Percentiles rank a stretch among this genome's conserved stretches.
These are phyloP conservation scores for Sicus ferrugineus DNA, from an alignment of 2,888 invertebrate genomes.

Conservation along the genomic window DNA sequence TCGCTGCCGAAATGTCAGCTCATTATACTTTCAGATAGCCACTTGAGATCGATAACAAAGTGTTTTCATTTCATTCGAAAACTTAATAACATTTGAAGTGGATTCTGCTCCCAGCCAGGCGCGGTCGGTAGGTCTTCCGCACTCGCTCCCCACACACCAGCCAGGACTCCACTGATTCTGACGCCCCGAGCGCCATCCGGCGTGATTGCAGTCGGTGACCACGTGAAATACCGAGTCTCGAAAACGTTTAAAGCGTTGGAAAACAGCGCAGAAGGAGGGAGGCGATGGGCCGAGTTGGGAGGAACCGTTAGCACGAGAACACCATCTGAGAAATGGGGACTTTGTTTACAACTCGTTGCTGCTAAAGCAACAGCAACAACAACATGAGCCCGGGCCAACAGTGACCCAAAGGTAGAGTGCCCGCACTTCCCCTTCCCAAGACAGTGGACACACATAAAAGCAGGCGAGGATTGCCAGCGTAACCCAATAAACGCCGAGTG, in stretches of 20 bases:
- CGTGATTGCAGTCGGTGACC: slow-evolving; percentile 17
- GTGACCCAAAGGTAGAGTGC: background rate
- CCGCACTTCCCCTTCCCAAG: background rate
- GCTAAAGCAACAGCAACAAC: slow-evolving; percentile 4
- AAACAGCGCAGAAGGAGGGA: background rate
- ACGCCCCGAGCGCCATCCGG: slow-evolving; percentile 5
- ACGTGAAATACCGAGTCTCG: slow-evolving; percentile 9
- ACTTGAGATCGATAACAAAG: slow-evolving; percentile 33
- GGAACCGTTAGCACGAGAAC: background rate
- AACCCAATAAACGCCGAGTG: slow-evolving; percentile 36
- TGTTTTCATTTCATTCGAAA: slow-evolving; percentile 32
- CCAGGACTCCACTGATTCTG: background rate
- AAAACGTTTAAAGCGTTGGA: background rate
- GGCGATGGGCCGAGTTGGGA: too few species aligned
- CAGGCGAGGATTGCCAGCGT: slow-evolving; percentile 31
- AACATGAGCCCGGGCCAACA: slow-evolving; percentile 33
- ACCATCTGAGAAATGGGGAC: slow-evolving; percentile 17
- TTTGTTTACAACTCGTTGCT: slow-evolving; percentile 18
- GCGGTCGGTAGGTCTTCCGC: background rate
- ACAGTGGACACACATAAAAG: background rate
- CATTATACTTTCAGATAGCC: slow-evolving; percentile 32
- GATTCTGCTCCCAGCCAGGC: slow-evolving; percentile 45
- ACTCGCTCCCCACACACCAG: background rate
- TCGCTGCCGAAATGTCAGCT: slow-evolving; percentile 16
- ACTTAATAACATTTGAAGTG: slow-evolving; percentile 35